Percentiles rank a stretch among this genome's conserved stretches.
Conservation (phyloP, 1,140 invertebrate species). For the Goniozus legneri region DNA sequence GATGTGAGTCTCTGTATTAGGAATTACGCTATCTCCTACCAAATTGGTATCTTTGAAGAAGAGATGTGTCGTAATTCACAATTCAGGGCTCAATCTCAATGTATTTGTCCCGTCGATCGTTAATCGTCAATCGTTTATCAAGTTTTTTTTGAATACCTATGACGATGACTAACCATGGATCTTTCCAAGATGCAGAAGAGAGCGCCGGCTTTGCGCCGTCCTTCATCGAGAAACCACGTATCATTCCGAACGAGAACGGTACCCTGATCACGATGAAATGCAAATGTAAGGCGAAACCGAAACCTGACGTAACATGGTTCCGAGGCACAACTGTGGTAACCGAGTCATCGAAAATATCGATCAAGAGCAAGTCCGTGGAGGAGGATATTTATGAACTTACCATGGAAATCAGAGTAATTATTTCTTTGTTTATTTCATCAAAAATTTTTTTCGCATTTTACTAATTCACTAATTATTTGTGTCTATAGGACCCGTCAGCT, state of each 20-base stretch:
- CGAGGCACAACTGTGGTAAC: constrained; percentile 81
- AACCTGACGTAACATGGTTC: constrained; percentile 86
- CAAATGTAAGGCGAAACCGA: constrained; percentile 89
- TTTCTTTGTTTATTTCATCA: background rate
- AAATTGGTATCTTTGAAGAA: too few relatives aligned
- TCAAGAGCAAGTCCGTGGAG: constrained; percentile 69
- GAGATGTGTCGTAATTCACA: too few relatives aligned
- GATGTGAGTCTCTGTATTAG: too few relatives aligned
- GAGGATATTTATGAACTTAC: constrained; percentile 87
- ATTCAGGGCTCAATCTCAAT: too few relatives aligned
- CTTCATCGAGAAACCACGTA: constrained; percentile 94
- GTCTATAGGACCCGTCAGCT: constrained; percentile 82
- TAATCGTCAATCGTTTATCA: too few relatives aligned
- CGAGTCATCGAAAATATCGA: constrained; percentile 82
- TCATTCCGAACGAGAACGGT: constrained; percentile 94
- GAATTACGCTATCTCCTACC: too few relatives aligned
- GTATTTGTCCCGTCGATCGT: too few relatives aligned
- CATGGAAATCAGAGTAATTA: constrained; percentile 78
- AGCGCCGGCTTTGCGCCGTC: constrained; percentile 87
- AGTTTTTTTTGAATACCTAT: too few relatives aligned
- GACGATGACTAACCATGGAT: constrained; percentile 37
- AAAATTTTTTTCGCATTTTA: constrained; percentile 5
- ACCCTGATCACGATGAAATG: constrained; percentile 95
- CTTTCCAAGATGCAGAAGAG: constrained; percentile 78
- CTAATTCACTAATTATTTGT: constrained; percentile 13